Evolutionary conservation across 2,797 vertebrate species (phyloP).

Genomic region (Neomorphus geoffroyi): DNA sequence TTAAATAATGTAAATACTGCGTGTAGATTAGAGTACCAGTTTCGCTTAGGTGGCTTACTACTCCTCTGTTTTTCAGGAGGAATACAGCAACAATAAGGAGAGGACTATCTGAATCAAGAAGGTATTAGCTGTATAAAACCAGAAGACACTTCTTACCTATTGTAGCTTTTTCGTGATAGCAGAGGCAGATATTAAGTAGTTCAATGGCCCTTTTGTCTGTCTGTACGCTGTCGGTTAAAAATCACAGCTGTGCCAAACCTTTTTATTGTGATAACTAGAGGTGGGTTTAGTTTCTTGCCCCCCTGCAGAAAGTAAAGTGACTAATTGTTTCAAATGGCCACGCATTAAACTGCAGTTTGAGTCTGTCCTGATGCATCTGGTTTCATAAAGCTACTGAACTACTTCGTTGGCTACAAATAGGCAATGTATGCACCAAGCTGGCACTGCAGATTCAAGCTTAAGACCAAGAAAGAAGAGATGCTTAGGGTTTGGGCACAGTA

Average conservation of each 20-base stretch:
- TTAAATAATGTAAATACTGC: not conserved
- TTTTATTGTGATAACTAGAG: not conserved
- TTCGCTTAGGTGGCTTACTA: not conserved
- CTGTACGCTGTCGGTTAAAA: not conserved
- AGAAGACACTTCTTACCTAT: not conserved
- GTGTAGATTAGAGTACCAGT: not conserved
- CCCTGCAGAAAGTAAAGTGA: not conserved
- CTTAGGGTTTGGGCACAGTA: not conserved
- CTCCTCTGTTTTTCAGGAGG: not conserved
- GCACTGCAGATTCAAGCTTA: not conserved
- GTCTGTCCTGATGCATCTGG: not conserved
- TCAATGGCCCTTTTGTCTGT: not conserved
- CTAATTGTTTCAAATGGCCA: not conserved
- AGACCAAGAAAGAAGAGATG: not conserved
- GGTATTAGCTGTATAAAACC: not conserved
- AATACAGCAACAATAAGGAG: not conserved
- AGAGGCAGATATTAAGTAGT: not conserved
- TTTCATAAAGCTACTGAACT: not conserved
- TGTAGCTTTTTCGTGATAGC: not conserved
- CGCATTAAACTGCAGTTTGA: accelerated
- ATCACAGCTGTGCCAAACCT: not conserved
- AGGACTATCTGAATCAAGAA: not conserved
- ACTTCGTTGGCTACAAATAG: not conserved
- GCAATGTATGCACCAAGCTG: not conserved
- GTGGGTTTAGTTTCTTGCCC: not conserved